Evolutionary conservation across 1,140 invertebrate species (phyloP).

Genomic region (Drosophila gunungcola): DNA sequence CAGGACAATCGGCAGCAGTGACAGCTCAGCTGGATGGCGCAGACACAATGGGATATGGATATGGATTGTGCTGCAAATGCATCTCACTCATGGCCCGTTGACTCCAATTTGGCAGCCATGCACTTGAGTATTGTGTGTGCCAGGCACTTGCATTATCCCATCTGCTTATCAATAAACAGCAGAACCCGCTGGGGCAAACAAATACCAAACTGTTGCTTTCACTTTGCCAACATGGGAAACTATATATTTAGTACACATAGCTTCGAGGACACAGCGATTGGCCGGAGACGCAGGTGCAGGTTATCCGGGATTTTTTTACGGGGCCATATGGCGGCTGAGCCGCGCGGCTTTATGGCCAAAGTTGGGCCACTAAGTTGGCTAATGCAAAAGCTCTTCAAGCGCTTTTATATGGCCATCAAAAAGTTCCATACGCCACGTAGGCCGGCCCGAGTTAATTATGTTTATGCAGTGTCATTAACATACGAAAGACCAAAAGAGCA

Average conservation of each 20-base stretch:
- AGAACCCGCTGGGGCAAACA: slow-evolving; percentile 11
- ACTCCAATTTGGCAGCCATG: slow-evolving; percentile 51
- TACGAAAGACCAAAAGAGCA: slow-evolving; percentile 66
- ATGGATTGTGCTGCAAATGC: slow-evolving; percentile 38
- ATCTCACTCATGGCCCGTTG: slow-evolving; percentile 53
- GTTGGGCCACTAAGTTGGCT: slow-evolving; percentile 19
- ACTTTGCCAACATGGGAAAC: slow-evolving; percentile 35
- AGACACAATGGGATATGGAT: slow-evolving; percentile 60
- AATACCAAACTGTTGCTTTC: slow-evolving; percentile 65
- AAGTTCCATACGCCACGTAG: slow-evolving; percentile 62
- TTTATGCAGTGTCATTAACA: slow-evolving; percentile 74
- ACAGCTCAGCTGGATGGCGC: slow-evolving; percentile 42
- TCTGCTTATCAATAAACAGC: slow-evolving; percentile 60
- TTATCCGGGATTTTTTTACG: slow-evolving; percentile 13
- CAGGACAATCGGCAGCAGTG: slow-evolving; percentile 40
- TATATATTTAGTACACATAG: slow-evolving; percentile 1
- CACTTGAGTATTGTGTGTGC: slow-evolving; percentile 28
- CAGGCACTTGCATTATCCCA: slow-evolving; percentile 49
- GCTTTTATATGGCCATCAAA: slow-evolving; percentile 68
- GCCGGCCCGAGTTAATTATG: slow-evolving; percentile 69
- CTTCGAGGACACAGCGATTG: slow-evolving; percentile 12
- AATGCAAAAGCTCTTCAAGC: slow-evolving; percentile 42
- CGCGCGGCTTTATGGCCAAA: slow-evolving; percentile 27
- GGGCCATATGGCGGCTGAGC: too few species aligned
- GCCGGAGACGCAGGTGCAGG: slow-evolving; percentile 24